Conservation (phyloP, 2,113 vertebrate species). For the Butorides virescens region DNA sequence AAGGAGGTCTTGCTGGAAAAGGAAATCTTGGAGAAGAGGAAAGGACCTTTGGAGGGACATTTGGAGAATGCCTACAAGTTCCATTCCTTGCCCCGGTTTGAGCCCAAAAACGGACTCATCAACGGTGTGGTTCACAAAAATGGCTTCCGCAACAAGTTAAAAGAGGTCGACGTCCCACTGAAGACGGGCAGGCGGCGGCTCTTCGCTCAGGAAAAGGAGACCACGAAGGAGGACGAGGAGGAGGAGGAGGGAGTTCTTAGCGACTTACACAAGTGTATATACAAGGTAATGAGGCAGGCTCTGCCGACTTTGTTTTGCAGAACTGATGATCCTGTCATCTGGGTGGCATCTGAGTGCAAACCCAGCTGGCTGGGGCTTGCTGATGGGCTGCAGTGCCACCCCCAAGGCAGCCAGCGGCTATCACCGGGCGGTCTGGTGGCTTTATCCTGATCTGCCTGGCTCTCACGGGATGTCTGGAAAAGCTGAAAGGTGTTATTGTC, state of each 20-base stretch:
- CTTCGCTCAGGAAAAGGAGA: conserved; percentile 98
- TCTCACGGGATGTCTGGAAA: background rate
- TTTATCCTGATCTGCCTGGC: background rate
- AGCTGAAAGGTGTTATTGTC: background rate
- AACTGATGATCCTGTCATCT: rapidly evolving
- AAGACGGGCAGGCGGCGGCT: conserved; percentile 94
- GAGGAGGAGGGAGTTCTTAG: conserved; percentile 84
- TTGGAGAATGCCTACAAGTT: conserved; percentile 81
- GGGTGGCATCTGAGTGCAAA: background rate
- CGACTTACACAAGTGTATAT: conserved; percentile 98
- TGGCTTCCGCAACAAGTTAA: conserved; percentile 89
- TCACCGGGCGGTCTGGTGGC: rapidly evolving
- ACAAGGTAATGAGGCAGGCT: conserved; percentile 82
- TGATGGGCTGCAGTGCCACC: background rate
- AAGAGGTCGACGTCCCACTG: conserved; percentile 86
- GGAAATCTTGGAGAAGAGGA: conserved; percentile 88
- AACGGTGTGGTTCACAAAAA: conserved; percentile 84
- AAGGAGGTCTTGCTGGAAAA: conserved; percentile 94
- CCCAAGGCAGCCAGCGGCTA: background rate
- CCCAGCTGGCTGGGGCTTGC: background rate
- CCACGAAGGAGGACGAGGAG: conserved; percentile 84
- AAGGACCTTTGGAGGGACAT: conserved; percentile 94
- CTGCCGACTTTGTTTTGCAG: background rate
- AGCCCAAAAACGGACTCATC: conserved; percentile 90
- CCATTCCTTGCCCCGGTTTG: conserved; percentile 91